These are phyloP conservation scores for Diaprepes abbreviatus DNA, from an alignment of 2,888 invertebrate genomes.

Conservation along the genomic window DNA sequence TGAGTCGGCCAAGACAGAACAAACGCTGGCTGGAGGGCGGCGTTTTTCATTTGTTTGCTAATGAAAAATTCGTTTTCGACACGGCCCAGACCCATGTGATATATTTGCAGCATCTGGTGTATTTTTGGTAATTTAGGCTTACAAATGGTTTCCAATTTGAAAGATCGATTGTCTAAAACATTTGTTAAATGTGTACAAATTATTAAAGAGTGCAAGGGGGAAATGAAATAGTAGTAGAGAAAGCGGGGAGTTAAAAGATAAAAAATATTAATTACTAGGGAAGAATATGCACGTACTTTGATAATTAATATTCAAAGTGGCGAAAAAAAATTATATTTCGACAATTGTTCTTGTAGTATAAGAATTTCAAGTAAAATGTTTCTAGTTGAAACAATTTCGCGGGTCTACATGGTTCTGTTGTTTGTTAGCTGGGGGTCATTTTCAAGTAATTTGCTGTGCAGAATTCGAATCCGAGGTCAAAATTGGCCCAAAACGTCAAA, in stretches of 20 bases:
- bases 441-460: too few species aligned
- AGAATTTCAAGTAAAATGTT: too few species aligned
- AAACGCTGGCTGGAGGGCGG: slow-evolving; percentile 39
- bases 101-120: slow-evolving; percentile 54
- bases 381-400: too few species aligned
- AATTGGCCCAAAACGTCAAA: too few species aligned
- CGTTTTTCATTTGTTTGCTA: slow-evolving; percentile 51
- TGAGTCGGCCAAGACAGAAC: slow-evolving; percentile 47
- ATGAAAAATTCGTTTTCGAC: slow-evolving; percentile 54
- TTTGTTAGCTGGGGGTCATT: too few species aligned
- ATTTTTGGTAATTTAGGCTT: slow-evolving; percentile 47
- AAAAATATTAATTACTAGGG: slow-evolving; percentile 14
- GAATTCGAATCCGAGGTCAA: too few species aligned
- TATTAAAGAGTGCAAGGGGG: not conserved
- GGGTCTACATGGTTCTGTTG: too few species aligned
- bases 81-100: slow-evolving; percentile 44
- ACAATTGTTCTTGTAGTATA: too few species aligned
- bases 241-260: not conserved
- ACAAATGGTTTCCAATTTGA: slow-evolving; percentile 53
- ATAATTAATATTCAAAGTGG: too few species aligned
- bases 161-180: slow-evolving; percentile 50
- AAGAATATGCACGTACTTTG: not conserved
- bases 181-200: slow-evolving; percentile 43
- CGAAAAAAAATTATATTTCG: too few species aligned
- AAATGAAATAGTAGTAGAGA: slow-evolving; percentile 10